Evolutionary conservation across 2,888 invertebrate species (phyloP).

Genomic region (Geophilus truncorum): DNA sequence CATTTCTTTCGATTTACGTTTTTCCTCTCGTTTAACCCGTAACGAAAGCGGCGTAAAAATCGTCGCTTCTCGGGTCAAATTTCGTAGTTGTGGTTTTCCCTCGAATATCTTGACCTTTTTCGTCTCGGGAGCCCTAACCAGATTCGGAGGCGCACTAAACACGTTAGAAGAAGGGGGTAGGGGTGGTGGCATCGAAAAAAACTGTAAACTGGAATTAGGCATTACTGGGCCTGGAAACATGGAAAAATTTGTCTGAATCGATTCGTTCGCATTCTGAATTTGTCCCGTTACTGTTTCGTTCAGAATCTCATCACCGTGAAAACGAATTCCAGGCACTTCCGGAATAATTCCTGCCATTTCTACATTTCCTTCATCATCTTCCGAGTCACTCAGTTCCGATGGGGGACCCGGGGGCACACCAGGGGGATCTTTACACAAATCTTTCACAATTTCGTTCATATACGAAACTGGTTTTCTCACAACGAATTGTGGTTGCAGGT

Average conservation of each 20-base stretch:
- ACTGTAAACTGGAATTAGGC: slow-evolving; percentile 34
- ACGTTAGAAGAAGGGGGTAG: slow-evolving; percentile 57
- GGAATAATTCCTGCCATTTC: neutral
- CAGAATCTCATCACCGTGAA: too few relatives aligned
- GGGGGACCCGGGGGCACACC: slow-evolving; percentile 84
- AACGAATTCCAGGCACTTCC: too few relatives aligned
- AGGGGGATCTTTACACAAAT: slow-evolving; percentile 60
- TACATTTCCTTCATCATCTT: slow-evolving; percentile 51
- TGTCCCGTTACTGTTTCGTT: slow-evolving; percentile 36
- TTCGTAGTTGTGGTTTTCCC: slow-evolving; percentile 87
- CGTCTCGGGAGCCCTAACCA: slow-evolving; percentile 60
- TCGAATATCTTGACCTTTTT: slow-evolving; percentile 68
- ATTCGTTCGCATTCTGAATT: slow-evolving; percentile 11
- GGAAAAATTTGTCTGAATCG: neutral
- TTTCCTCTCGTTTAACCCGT: slow-evolving; percentile 81
- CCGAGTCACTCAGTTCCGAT: slow-evolving; percentile 63
- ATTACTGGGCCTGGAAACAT: slow-evolving; percentile 40
- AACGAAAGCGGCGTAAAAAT: slow-evolving; percentile 90
- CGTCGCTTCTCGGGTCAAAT: slow-evolving; percentile 85
- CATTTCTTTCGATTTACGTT: slow-evolving; percentile 41
- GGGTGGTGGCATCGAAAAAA: slow-evolving; percentile 42
- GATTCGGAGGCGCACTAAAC: slow-evolving; percentile 73
- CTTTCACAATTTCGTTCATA: slow-evolving; percentile 43
- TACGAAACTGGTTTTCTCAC: slow-evolving; percentile 66
- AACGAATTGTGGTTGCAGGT: slow-evolving; percentile 61